Conservation (phyloP, 2,888 invertebrate genomes). For the Kryphioiulus occultus region DNA sequence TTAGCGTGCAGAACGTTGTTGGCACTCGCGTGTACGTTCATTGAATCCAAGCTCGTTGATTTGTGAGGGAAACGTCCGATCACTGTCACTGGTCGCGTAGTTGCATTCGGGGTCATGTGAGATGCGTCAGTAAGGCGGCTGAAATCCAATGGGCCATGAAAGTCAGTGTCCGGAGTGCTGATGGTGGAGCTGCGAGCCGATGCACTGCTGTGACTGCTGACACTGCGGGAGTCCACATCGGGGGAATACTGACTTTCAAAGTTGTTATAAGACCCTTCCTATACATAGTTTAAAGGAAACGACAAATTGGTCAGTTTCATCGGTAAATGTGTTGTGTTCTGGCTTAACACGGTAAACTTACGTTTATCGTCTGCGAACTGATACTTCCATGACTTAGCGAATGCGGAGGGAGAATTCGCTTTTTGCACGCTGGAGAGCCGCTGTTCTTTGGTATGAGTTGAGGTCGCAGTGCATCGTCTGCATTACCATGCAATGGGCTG, state of each 20-base stretch:
- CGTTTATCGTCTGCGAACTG: constrained; percentile 38
- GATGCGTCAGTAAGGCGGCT: background rate
- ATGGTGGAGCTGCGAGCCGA: constrained; percentile 56
- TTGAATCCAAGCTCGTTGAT: constrained; percentile 49
- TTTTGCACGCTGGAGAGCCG: constrained; percentile 57
- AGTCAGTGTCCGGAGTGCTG: constrained; percentile 54
- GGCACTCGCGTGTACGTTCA: constrained; percentile 11
- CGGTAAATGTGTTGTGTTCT: background rate
- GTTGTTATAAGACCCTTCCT: constrained; percentile 33
- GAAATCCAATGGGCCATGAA: constrained; percentile 24
- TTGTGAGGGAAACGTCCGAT: constrained; percentile 46
- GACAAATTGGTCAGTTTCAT: background rate
- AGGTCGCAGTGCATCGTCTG: constrained; percentile 57
- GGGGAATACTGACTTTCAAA: constrained; percentile 42
- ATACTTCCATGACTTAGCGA: constrained; percentile 50
- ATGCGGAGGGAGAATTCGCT: constrained; percentile 48
- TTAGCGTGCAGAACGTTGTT: background rate
- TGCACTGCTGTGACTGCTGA: constrained; percentile 56
- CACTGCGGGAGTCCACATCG: constrained; percentile 53
- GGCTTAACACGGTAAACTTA: background rate
- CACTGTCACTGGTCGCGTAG: constrained; percentile 11
- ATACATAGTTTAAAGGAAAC: background rate
- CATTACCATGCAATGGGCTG: constrained; percentile 62
- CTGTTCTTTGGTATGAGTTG: constrained; percentile 43
- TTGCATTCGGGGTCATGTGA: background rate